Conservation (phyloP, 2,888 invertebrate species). For the Nymphalis urticae region DNA sequence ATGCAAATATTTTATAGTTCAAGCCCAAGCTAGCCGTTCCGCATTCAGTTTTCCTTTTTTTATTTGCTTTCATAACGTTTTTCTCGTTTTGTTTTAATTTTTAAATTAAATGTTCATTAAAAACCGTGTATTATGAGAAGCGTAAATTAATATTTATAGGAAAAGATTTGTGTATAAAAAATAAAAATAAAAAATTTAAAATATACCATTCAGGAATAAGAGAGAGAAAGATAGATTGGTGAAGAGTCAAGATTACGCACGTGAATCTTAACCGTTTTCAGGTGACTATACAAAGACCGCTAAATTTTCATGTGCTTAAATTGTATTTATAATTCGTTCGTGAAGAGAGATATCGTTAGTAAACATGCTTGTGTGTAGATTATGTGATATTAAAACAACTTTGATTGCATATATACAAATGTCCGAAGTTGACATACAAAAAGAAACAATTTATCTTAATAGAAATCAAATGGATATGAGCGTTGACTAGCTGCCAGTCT, state of each 20-base stretch:
- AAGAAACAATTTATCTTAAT: slow-evolving; percentile 6
- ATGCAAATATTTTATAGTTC: slow-evolving; percentile 70
- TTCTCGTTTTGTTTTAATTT: slow-evolving; percentile 23
- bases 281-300: too few species aligned
- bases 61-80: slow-evolving; percentile 30
- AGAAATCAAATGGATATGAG: slow-evolving; percentile 17
- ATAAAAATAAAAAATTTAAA: neutral
- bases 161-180: neutral
- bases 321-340: too few species aligned
- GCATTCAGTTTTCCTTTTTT: slow-evolving; percentile 38
- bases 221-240: too few species aligned
- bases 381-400: too few species aligned
- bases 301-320: too few species aligned
- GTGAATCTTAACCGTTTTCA: too few species aligned
- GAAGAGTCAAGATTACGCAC: too few species aligned
- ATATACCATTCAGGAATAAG: too few species aligned
- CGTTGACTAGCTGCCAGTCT: slow-evolving; percentile 31
- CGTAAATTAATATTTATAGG: neutral
- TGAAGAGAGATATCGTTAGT: too few species aligned
- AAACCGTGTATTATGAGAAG: slow-evolving; percentile 8
- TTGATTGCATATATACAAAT: too few species aligned
- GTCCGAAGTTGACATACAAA: neutral
- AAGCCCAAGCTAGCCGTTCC: slow-evolving; percentile 22
- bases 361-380: too few species aligned
- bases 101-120: slow-evolving; percentile 29